Conservation (phyloP, 2,113 vertebrate genomes). For the Lycaon pictus region DNA sequence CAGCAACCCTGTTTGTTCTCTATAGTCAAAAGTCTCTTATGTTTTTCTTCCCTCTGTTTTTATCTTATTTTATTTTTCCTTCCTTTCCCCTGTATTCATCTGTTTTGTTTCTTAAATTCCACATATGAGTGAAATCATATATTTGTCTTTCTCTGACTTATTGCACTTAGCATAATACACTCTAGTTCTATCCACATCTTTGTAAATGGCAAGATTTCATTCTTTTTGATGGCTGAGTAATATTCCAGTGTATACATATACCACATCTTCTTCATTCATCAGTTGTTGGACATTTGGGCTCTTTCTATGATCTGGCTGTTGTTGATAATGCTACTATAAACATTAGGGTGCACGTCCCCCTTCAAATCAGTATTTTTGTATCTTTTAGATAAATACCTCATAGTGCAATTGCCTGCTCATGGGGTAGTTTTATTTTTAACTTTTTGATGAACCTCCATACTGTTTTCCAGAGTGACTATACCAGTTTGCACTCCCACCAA, state of each 20-base stretch:
- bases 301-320: not conserved
- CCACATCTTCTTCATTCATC: not conserved
- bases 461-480: not conserved
- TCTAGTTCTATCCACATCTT: not conserved
- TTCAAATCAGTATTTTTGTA: not conserved
- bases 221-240: not conserved
- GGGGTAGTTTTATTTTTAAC: not conserved
- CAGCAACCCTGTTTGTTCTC: not conserved
- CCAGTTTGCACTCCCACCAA: not conserved
- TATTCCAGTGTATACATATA: not conserved
- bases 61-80: not conserved
- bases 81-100: not conserved
- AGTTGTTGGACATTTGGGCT: not conserved
- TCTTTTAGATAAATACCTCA: not conserved
- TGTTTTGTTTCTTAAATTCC: not conserved
- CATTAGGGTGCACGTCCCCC: not conserved
- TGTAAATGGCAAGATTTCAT: not conserved
- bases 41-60: not conserved
- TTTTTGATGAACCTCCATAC: not conserved
- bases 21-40: not conserved
- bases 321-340: not conserved
- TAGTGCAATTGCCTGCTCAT: not conserved
- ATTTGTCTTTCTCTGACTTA: not conserved
- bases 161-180: not conserved
- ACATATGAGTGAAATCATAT: not conserved